Evolutionary conservation across 1,140 invertebrate genomes (phyloP).

Genomic region (Ladona fulva): DNA sequence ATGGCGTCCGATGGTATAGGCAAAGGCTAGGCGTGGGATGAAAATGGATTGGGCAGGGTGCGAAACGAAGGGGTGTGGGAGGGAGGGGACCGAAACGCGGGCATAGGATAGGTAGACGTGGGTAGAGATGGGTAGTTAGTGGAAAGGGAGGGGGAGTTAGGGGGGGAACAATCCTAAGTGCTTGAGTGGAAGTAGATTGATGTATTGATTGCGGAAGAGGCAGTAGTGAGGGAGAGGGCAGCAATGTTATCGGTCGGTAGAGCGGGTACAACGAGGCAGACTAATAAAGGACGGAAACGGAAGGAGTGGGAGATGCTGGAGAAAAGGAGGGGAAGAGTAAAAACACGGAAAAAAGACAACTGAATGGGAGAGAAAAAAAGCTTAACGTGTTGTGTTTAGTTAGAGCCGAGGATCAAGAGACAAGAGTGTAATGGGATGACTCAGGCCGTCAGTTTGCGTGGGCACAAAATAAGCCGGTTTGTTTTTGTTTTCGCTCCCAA

Average conservation of each 20-base stretch:
- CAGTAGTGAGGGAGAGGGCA: neutral
- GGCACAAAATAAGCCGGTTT: conserved; percentile 8
- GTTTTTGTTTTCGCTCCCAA: neutral
- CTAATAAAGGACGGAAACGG: neutral
- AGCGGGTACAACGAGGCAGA: neutral
- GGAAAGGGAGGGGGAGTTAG: neutral
- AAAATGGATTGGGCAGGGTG: neutral
- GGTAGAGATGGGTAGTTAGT: neutral
- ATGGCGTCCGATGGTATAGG: neutral
- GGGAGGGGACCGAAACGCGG: neutral
- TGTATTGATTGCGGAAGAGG: neutral
- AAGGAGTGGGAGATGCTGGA: neutral
- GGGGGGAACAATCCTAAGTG: neutral
- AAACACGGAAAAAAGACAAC: neutral
- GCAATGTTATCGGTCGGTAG: neutral
- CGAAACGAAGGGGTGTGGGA: neutral
- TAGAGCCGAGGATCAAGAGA: neutral
- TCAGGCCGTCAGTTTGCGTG: neutral
- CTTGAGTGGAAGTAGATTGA: neutral
- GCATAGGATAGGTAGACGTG: neutral
- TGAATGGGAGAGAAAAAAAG: neutral
- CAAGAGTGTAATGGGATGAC: conserved; percentile 8
- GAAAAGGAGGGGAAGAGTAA: neutral
- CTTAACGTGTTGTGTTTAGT: conserved; percentile 5
- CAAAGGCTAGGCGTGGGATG: neutral